Percentiles rank a stretch among this genome's conserved stretches.
Conservation (phyloP, 2,888 invertebrate species). For the Macaria notata region DNA sequence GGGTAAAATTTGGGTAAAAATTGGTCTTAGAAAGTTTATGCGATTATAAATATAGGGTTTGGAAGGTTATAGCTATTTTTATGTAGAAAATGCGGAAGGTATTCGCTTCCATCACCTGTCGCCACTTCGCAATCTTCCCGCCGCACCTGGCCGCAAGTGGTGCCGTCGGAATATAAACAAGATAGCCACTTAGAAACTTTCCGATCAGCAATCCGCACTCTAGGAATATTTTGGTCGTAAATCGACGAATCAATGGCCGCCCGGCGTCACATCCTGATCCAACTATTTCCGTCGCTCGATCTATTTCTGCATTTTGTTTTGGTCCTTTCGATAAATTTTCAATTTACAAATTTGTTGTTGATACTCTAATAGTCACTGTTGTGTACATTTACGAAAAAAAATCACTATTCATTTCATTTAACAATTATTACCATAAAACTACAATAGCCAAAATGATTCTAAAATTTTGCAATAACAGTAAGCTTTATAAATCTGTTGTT, state of each 20-base stretch:
- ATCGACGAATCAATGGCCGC: constrained; percentile 31
- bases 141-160: constrained; percentile 23
- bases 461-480: too few relatives aligned
- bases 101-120: constrained; percentile 12
- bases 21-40: too few relatives aligned
- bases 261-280: constrained; percentile 24
- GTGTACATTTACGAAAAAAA: too few relatives aligned
- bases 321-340: background rate
- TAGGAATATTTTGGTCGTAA: constrained; percentile 38
- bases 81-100: background rate
- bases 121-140: background rate
- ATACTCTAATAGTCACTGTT: too few relatives aligned
- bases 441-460: too few relatives aligned
- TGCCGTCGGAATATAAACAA: constrained; percentile 28
- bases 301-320: constrained; percentile 6
- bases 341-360: too few relatives aligned
- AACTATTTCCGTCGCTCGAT: constrained; percentile 12
- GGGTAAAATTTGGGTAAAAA: too few relatives aligned
- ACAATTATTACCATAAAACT: too few relatives aligned
- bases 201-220: constrained; percentile 30
- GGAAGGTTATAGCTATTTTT: background rate
- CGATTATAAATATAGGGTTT: too few relatives aligned
- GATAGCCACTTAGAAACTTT: constrained; percentile 42
- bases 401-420: too few relatives aligned
- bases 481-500: too few relatives aligned